Evolutionary conservation across 1,140 invertebrate species (phyloP), one percentile per base, ranked within the genome.

Genomic region (Caenorhabditis remanei): DNA sequence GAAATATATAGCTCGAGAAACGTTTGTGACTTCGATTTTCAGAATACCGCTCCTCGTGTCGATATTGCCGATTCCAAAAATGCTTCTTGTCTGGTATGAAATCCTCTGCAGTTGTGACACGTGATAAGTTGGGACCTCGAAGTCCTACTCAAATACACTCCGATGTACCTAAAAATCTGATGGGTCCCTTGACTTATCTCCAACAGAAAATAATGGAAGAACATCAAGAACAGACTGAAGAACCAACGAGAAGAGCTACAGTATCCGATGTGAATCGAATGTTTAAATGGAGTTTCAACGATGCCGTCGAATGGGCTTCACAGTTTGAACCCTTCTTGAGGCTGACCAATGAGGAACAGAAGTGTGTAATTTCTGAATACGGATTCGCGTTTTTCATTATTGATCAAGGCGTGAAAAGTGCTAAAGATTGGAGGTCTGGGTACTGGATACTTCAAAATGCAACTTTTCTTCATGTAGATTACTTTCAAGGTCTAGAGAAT

Each of bases 241-340:
- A n/a, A 4, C 21, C 16, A 1, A 0, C 8, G 6, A 50, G 71
- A 50, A 21, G 71, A 79, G 71, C 71, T 0, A 50, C 71, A 32
- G 8, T 16, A 24, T 7, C 71, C 71, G 71, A 79, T 50, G 71
- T 79, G 46, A 79, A 79, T 24, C 0, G 24, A 13, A 79, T 79
- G 71, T 79, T 79, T 13, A 79, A 50, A n/a, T 79, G 71, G 71
- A 79, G 71, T 79, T 79, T 79, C 24, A 48, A 79, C 4, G 21
- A 79, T 79, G 13, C 71, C 2, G 21, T 79, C 21, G 46, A 79
- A 21, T 79, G 71, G 71, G 71, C 71, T 13, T 79, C 71, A 4
- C 19, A 50, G 2, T 79, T 50, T 53, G 71, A 79, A 9, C 71
- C 71, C 3, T 79, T 79, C 53, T 40, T 43, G 11, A n/a, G 21